These are phyloP conservation scores for Deroplatys truncata DNA, from an alignment of 2,888 invertebrate genomes.

Conservation along the genomic window DNA sequence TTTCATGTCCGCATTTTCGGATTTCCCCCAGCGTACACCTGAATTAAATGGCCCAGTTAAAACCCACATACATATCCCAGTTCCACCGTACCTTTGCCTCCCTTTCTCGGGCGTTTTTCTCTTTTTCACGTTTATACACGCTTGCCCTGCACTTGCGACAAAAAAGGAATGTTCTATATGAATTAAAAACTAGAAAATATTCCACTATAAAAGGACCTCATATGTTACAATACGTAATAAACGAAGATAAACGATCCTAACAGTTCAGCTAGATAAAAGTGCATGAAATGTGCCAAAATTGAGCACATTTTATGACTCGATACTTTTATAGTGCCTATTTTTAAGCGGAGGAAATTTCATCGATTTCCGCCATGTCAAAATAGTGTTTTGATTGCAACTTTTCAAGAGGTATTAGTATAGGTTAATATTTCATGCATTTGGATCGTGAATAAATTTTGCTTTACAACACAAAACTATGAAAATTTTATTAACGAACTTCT, in stretches of 20 bases:
- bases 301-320: too few relatives aligned
- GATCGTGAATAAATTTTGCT: too few relatives aligned
- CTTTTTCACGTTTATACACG: background rate
- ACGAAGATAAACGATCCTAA: background rate
- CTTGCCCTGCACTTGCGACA: background rate
- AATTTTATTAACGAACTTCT: too few relatives aligned
- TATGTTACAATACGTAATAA: background rate
- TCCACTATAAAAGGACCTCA: background rate
- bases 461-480: too few relatives aligned
- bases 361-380: too few relatives aligned
- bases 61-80: background rate
- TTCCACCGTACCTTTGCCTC: background rate
- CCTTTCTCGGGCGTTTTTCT: background rate
- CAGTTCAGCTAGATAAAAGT: background rate
- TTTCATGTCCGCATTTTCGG: background rate
- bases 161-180: background rate
- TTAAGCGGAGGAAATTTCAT: too few relatives aligned
- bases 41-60: background rate
- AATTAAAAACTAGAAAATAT: background rate
- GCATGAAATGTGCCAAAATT: background rate
- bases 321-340: too few relatives aligned
- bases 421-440: too few relatives aligned
- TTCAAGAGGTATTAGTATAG: too few relatives aligned
- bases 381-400: too few relatives aligned
- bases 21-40: background rate